phyloP scores from a whole-genome alignment of 2,113 vertebrate species.

The Dasypus novemcinctus region DNA sequence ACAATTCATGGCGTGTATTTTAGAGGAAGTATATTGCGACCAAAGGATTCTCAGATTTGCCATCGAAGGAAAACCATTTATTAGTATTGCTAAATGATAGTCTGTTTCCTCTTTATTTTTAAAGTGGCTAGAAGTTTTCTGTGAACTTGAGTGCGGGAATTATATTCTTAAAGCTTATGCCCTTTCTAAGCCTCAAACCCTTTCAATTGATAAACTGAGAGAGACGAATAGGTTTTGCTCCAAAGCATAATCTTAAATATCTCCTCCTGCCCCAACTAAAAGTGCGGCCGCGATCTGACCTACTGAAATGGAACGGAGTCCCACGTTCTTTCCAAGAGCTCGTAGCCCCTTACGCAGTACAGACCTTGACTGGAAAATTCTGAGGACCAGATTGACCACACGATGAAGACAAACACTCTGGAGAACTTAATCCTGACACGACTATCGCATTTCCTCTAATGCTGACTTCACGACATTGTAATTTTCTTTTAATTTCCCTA shows the following conservation, averaged over 20 bases:
- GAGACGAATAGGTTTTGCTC: neutral
- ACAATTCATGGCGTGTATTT: conserved; percentile 71
- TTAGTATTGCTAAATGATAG: conserved; percentile 66
- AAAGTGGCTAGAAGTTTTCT: conserved; percentile 49
- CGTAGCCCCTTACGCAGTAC: neutral
- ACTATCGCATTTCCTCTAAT: neutral
- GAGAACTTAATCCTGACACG: neutral
- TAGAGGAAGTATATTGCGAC: conserved; percentile 61
- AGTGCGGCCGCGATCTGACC: neutral
- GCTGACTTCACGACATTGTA: neutral
- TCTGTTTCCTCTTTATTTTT: conserved; percentile 69
- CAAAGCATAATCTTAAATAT: conserved; percentile 64
- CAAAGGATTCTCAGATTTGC: conserved; percentile 56
- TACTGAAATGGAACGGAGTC: neutral
- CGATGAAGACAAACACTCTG: neutral
- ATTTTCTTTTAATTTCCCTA: conserved; percentile 43
- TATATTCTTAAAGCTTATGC: neutral
- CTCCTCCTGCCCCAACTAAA: neutral
- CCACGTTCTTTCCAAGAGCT: neutral
- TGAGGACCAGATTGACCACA: neutral
- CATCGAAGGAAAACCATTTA: conserved; percentile 46
- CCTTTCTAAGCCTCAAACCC: neutral
- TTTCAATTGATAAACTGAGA: neutral
- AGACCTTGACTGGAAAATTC: neutral
- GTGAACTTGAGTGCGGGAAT: neutral